phyloP scores from a whole-genome alignment of 2,888 invertebrate species.

The Dryobotodes eremita region DNA sequence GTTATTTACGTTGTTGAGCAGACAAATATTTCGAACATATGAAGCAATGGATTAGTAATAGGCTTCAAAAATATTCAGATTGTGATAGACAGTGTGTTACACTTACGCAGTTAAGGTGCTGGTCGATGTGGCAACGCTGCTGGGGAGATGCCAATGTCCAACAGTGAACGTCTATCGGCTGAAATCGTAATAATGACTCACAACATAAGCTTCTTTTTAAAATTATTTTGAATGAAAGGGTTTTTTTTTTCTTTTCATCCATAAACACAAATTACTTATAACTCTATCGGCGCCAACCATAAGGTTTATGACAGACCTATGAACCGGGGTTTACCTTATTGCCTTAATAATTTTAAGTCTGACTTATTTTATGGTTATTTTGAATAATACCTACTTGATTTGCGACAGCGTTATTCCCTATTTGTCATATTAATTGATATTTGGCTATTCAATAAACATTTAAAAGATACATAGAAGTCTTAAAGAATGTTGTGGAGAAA shows the following conservation, averaged over 20 bases:
- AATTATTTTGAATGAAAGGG: not conserved
- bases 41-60: too few relatives aligned
- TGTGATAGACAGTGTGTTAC: too few relatives aligned
- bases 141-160: not conserved
- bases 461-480: not conserved
- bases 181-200: not conserved
- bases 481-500: not conserved
- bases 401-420: slow-evolving; percentile 28
- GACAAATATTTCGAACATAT: too few relatives aligned
- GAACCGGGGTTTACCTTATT: slow-evolving; percentile 32
- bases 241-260: not conserved
- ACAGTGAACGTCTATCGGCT: not conserved
- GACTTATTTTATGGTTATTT: slow-evolving; percentile 3
- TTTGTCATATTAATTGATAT: slow-evolving; percentile 39
- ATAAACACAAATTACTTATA: slow-evolving; percentile 4
- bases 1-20: too few relatives aligned
- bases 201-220: not conserved
- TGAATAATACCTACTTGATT: slow-evolving; percentile 19
- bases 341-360: slow-evolving; percentile 3
- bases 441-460: slow-evolving; percentile 17
- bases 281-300: not conserved
- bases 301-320: not conserved
- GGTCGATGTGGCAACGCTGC: not conserved
- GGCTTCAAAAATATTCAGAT: too few relatives aligned
- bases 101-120: too few relatives aligned